Base-by-base conservation (phyloP, 2,113 vertebrate genomes). In the Phoxinus phoxinus region DNA sequence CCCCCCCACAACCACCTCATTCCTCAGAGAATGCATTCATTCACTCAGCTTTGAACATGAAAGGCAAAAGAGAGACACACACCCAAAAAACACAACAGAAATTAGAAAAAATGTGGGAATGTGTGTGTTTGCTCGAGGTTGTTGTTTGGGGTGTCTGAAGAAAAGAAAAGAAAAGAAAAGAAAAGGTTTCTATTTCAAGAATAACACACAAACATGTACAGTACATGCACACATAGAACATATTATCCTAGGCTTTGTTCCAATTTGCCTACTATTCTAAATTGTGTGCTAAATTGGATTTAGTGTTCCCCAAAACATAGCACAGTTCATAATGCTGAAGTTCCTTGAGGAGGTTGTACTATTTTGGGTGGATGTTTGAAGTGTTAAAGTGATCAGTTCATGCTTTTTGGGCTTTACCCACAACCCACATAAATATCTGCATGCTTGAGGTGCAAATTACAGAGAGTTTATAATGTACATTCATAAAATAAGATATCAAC, bases 21-120 rank as follows among this genome's bases (percentile, higher is more conserved):
- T 78, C 81, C 61, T 86, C n/a, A 30, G 63, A 79, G 44, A 73
- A 87, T 9, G 41, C 63, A 80, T 78, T 84, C 63, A 78, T 84
- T 84, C 67, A 37, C 35, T 71, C 41, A 37, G 82, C 83, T 87
- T 84, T 84, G 75, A 87, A 84, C 83, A 87, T 85, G 63, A 87
- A 85, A 87, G 76, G 46, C 56, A 75, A 67, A 32, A 69, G 48
- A 85, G 41, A 61, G 48, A 53, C 32, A 79, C 74, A 74, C 23
- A 63, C 37, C 37, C 37, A 32, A 61, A 84, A 84, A 81, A 25
- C 37, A 51, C 65, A 35, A 15, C 35, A 59, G 56, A 63, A 82
- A 41, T 73, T 41, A 61, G 32, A 63, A 53, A 17, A 74, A 13
- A 53, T 84, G 56, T 46, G 35, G 56, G 23, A 23, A 21, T 41